Conservation (phyloP, 2,113 vertebrate species). For the Sinocyclocheilus maitianheensis region DNA sequence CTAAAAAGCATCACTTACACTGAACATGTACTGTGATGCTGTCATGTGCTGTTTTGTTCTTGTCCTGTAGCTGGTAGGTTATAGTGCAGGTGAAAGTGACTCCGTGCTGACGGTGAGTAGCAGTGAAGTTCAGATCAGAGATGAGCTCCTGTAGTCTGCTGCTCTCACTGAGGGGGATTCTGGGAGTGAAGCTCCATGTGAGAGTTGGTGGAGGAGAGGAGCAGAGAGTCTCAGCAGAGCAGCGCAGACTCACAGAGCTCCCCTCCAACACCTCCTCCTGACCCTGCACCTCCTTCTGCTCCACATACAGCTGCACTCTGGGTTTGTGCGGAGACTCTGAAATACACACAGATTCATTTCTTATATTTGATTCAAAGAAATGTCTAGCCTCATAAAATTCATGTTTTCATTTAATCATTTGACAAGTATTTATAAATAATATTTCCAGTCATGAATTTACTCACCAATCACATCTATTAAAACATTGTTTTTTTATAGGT, state of each 20-base stretch:
- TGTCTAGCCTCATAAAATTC: too few relatives aligned
- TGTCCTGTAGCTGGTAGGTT: conserved; percentile 41
- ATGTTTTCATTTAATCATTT: too few relatives aligned
- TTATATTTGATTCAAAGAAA: too few relatives aligned
- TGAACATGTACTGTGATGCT: conserved; percentile 5
- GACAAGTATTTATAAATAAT: too few relatives aligned
- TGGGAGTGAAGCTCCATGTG: too few relatives aligned
- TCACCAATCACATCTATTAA: conserved; percentile 28
- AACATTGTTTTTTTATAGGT: not conserved
- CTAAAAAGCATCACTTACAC: conserved; percentile 57
- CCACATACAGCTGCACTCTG: not conserved
- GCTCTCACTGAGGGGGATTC: too few relatives aligned
- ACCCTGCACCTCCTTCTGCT: conserved; percentile 17
- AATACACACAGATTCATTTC: not conserved
- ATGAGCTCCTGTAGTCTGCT: too few relatives aligned
- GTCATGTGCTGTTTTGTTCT: not conserved
- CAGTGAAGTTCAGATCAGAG: too few relatives aligned
- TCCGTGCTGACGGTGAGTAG: too few relatives aligned
- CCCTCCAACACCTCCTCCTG: conserved; percentile 44
- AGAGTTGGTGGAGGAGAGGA: not conserved
- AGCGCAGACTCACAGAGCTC: conserved; percentile 38
- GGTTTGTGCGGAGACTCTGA: conserved; percentile 6
- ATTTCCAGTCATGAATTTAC: too few relatives aligned
- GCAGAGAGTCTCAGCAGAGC: conserved; percentile 40
- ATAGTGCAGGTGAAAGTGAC: conserved; percentile 39